Conservation (phyloP, 2,888 invertebrate genomes). For the Boloria euphrosyne region DNA sequence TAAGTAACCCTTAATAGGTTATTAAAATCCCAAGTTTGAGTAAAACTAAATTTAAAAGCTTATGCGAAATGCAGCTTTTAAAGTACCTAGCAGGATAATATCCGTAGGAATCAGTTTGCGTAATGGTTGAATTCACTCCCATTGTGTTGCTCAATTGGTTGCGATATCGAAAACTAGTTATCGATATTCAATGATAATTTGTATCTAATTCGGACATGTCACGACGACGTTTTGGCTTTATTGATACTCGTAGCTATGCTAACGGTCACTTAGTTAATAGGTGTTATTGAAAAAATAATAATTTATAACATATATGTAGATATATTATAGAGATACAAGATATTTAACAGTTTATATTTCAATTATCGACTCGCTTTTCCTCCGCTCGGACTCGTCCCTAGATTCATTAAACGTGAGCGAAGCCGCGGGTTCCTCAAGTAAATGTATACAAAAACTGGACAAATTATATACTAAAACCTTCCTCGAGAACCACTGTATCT, state of each 20-base stretch:
- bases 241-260: neutral
- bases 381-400: no score
- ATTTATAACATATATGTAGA: no score
- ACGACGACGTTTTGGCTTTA: constrained; percentile 15
- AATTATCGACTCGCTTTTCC: no score
- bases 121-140: constrained; percentile 25
- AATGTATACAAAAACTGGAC: no score
- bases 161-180: constrained; percentile 28
- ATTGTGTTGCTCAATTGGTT: constrained; percentile 32
- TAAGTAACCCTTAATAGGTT: no score
- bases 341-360: no score
- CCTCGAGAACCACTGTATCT: no score
- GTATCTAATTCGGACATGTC: constrained; percentile 21
- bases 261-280: neutral
- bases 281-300: neutral
- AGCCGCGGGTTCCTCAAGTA: no score
- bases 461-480: no score
- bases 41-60: neutral
- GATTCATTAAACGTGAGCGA: no score
- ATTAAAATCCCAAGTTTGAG: no score
- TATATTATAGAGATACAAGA: no score
- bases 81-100: constrained; percentile 4
- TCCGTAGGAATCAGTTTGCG: constrained; percentile 23
- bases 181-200: constrained; percentile 23
- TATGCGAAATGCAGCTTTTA: constrained; percentile 13